Percentiles rank a stretch among this genome's conserved stretches.
phyloP scores from a whole-genome alignment of 2,797 vertebrate species.

The Macroramphosus scolopax region DNA sequence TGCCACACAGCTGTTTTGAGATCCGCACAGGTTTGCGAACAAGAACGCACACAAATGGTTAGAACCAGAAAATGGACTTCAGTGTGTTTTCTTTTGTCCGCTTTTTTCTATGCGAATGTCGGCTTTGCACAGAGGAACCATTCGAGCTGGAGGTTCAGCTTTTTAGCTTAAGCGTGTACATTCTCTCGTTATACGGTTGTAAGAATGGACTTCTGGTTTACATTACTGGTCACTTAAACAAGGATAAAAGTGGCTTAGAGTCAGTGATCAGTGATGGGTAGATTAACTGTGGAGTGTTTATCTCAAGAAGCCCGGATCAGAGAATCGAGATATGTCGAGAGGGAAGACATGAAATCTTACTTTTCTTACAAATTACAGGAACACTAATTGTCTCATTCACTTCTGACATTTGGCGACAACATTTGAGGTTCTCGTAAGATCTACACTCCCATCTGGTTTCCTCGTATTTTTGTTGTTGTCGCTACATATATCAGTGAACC shows the following conservation, averaged over 20 bases:
- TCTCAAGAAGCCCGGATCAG: constrained; percentile 53
- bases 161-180: constrained; percentile 43
- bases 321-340: constrained; percentile 45
- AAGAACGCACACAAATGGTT: constrained; percentile 15
- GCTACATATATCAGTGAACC: too few relatives aligned
- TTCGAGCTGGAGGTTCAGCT: constrained; percentile 57
- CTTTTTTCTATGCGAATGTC: constrained; percentile 33
- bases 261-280: constrained; percentile 54
- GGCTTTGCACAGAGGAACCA: constrained; percentile 43
- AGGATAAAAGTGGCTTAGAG: constrained; percentile 63
- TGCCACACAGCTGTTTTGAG: constrained; percentile 34
- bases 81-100: not conserved
- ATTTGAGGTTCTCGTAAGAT: constrained; percentile 25
- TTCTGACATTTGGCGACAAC: constrained; percentile 35
- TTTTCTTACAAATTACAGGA: constrained; percentile 31
- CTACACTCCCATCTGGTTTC: constrained; percentile 25
- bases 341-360: constrained; percentile 32
- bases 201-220: constrained; percentile 43
- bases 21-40: constrained; percentile 14
- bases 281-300: constrained; percentile 62
- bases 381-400: constrained; percentile 8
- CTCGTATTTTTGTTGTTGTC: constrained; percentile 16
- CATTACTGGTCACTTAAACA: constrained; percentile 55
- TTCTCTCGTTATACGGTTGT: constrained; percentile 36
- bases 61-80: constrained; percentile 20